A percentile compares a stretch with the other conserved stretches of the same genome.
These are phyloP conservation scores for Cordilura impudica DNA, from an alignment of 2,888 invertebrate species.

Conservation along the genomic window DNA sequence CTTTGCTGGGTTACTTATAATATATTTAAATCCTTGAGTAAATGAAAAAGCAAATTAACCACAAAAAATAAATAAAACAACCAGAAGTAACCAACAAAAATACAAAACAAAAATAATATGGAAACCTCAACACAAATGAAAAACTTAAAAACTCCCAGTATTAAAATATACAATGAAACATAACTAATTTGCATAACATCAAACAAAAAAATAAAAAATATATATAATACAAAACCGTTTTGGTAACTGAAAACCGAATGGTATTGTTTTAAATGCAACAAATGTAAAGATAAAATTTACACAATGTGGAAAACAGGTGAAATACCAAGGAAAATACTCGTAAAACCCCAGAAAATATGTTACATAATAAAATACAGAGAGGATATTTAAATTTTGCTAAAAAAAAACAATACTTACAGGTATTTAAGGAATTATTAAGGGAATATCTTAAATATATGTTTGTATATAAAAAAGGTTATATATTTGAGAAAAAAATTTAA, in stretches of 20 bases:
- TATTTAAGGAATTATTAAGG: too few relatives aligned
- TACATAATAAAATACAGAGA: too few relatives aligned
- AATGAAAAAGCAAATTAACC: constrained; percentile 49
- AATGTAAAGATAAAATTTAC: background rate
- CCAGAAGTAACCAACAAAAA: constrained; percentile 9
- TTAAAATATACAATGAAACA: constrained; percentile 43
- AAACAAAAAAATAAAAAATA: constrained; percentile 21
- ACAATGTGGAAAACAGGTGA: constrained; percentile 4
- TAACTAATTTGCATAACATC: constrained; percentile 55
- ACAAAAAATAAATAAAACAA: constrained; percentile 23
- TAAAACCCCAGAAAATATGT: constrained; percentile 37
- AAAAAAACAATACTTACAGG: too few relatives aligned
- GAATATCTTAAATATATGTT: background rate
- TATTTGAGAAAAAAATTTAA: background rate
- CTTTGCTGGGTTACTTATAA: background rate
- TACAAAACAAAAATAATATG: constrained; percentile 4
- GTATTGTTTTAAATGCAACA: constrained; percentile 6
- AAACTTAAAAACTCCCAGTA: constrained; percentile 5
- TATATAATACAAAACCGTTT: background rate
- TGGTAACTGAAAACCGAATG: background rate
- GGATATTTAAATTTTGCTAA: too few relatives aligned
- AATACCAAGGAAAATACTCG: constrained; percentile 14
- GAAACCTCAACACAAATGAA: background rate
- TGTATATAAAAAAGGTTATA: background rate
- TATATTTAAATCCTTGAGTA: constrained; percentile 26